Evolutionary conservation across 2,113 vertebrate species (phyloP).

Genomic region (Epinephelus moara): DNA sequence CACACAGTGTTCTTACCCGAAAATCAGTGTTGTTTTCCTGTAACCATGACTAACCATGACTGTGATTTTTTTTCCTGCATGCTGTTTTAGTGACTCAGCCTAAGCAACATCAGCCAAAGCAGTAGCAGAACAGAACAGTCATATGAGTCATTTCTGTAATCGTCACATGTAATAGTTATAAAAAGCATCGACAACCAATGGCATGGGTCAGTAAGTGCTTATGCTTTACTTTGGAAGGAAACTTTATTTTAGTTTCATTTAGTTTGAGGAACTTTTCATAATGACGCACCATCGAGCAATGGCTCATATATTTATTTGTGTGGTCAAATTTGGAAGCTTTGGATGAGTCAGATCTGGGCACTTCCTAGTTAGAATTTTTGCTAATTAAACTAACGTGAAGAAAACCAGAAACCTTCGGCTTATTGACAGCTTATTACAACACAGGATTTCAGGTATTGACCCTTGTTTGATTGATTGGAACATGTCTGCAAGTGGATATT

Average conservation of each 20-base stretch:
- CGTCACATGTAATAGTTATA: too few relatives aligned
- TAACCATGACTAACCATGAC: background rate
- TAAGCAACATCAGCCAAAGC: background rate
- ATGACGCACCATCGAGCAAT: background rate
- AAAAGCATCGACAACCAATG: background rate
- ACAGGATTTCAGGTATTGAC: conserved; percentile 1
- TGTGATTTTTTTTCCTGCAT: background rate
- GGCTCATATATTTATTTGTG: background rate
- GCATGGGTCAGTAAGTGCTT: background rate
- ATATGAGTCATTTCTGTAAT: too few relatives aligned
- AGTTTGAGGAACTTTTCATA: background rate
- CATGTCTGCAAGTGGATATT: background rate
- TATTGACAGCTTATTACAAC: background rate
- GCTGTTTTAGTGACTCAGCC: background rate
- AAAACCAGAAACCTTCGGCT: background rate
- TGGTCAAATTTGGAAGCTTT: background rate
- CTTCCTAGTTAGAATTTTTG: background rate
- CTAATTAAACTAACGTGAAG: background rate
- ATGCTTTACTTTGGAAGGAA: background rate
- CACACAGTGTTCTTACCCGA: background rate
- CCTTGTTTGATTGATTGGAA: conserved; percentile 2
- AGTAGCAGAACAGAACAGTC: background rate
- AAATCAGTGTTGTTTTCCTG: background rate
- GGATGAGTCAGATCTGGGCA: background rate
- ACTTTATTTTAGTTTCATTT: background rate